phyloP scores from a whole-genome alignment of 2,888 invertebrate species.

The Agapostemon virescens region DNA sequence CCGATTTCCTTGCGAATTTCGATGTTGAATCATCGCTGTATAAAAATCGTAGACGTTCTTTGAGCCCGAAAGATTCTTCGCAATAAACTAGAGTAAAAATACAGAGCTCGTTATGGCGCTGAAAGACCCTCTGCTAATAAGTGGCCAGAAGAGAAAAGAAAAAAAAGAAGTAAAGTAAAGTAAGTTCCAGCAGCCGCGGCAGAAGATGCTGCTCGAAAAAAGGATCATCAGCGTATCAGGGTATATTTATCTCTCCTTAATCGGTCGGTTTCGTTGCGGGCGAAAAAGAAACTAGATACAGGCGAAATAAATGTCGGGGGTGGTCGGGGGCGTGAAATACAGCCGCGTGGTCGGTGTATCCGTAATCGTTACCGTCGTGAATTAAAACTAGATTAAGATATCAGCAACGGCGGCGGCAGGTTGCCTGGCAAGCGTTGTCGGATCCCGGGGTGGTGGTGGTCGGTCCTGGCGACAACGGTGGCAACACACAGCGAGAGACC shows the following conservation, averaged over 20 bases:
- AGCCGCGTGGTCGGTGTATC: constrained; percentile 14
- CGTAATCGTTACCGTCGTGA: constrained; percentile 46
- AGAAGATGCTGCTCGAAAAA: background rate
- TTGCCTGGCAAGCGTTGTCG: background rate
- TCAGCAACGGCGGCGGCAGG: constrained; percentile 14
- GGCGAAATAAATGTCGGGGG: constrained; percentile 14
- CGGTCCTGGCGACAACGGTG: constrained; percentile 25
- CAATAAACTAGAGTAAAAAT: background rate
- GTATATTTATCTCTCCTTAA: constrained; percentile 41
- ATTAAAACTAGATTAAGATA: constrained; percentile 56
- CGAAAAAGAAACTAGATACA: background rate
- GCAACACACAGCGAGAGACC: constrained; percentile 6
- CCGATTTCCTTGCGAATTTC: too few species aligned
- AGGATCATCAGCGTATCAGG: constrained; percentile 32
- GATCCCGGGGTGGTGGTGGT: background rate
- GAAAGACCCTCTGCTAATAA: background rate
- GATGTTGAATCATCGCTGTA: background rate
- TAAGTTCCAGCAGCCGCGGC: background rate
- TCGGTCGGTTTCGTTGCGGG: constrained; percentile 34
- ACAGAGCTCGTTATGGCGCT: background rate
- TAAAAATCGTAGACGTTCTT: background rate
- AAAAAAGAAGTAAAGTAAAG: too few species aligned
- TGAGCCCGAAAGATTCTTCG: background rate
- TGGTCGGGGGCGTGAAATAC: constrained; percentile 46
- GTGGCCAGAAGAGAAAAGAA: too few species aligned